Evolutionary conservation across 35 echinoderm and acorn worm genomes (phyloP).

Genomic region (Chiridota heheva): DNA sequence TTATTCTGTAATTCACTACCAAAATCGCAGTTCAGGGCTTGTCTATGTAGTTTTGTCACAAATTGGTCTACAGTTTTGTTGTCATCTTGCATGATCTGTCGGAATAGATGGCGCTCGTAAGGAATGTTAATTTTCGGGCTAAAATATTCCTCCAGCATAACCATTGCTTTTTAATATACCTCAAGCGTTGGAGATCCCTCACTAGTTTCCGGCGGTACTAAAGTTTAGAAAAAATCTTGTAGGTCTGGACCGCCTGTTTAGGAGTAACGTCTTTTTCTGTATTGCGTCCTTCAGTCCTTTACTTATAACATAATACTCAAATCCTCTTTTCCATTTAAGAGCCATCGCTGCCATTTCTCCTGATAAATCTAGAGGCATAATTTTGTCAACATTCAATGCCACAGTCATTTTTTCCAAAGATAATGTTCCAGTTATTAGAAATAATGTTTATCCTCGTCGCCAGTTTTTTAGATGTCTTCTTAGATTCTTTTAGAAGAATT

Average conservation of each 20-base stretch:
- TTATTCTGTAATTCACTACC: background rate
- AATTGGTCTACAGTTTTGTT: constrained; percentile 10
- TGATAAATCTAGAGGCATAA: too few relatives aligned
- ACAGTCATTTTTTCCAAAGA: too few relatives aligned
- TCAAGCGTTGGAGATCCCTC: too few relatives aligned
- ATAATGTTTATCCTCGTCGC: too few relatives aligned
- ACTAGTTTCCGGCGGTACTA: background rate
- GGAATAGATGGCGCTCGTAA: constrained; percentile 13
- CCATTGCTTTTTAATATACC: constrained; percentile 17
- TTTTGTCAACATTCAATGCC: too few relatives aligned
- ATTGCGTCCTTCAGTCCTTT: constrained; percentile 1
- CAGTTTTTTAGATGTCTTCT: too few relatives aligned
- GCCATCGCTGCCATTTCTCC: too few relatives aligned
- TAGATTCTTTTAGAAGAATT: too few relatives aligned
- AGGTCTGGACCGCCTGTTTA: constrained; percentile 36
- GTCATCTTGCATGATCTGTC: constrained; percentile 4
- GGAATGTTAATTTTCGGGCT: constrained; percentile 21
- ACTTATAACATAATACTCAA: constrained; percentile 5
- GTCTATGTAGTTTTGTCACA: background rate
- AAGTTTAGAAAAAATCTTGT: constrained; percentile 15
- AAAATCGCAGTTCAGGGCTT: constrained; percentile 21
- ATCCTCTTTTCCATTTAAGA: constrained; percentile 42
- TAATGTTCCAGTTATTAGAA: too few relatives aligned
- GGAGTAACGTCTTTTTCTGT: background rate
- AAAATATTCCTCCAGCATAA: background rate